Evolutionary conservation across 2,113 vertebrate species (phyloP), one percentile per base, ranked within the genome.

Genomic region (Brienomyrus brachyistius): DNA sequence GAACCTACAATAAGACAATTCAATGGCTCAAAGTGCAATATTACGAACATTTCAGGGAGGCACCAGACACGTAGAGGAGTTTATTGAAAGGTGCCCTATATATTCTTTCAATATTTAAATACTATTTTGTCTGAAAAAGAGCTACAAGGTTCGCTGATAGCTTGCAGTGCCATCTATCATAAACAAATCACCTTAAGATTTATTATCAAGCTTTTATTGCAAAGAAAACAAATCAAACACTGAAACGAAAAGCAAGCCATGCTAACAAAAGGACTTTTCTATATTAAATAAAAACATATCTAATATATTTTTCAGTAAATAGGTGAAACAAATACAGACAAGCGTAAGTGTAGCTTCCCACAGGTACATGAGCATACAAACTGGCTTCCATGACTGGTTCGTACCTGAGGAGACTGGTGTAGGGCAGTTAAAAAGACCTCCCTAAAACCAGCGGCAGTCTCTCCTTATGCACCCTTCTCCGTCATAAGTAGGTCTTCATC

Each of bases 401-500:
- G 35, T 43, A 80, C 15, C 35, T 80, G 74, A 8, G 74, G 74
- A 80, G 2, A 17, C 17, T 40, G 35, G 15, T 70, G 27, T 27
- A 27, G 59, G 74, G 74, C 74, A 23, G 40, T 19, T n/a, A 21
- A 83, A 23, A 43, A 40, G 47, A 54, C n/a, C 6, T 88, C 8
- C 35, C 52, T 45, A 54, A 54, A 40, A 10, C 48, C 50, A n/a
- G 6, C 54, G 0, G 86, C 15, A 11, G 52, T 88, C 91, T 51
- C 23, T 77, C 31, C n/a, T 88, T 90, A 31, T n/a, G 50, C 31
- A 74, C 66, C 10, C 62, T 66, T 43, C 31, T 59, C 59, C 40
- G 48, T 94, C 91, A 95, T 62, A 95, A 93, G 40, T 95, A 95
- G 0, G 94, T 95, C 82, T 95, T 95, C 9, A 92, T 19, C 0